These are phyloP conservation scores for Oxytorus armatus DNA, from an alignment of 2,888 invertebrate genomes.

Conservation along the genomic window DNA sequence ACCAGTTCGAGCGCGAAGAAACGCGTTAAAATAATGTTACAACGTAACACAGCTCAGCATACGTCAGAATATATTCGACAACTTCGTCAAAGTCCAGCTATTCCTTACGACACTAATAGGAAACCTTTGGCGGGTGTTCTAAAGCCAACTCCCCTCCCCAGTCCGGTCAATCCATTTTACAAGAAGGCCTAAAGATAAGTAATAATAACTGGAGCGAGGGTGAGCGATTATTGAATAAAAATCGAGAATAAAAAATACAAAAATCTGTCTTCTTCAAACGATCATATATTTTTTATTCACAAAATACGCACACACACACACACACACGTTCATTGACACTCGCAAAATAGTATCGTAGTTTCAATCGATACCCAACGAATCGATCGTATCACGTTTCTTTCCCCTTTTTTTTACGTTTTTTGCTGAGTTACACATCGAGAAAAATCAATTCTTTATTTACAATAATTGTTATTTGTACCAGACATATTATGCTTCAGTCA, in stretches of 20 bases:
- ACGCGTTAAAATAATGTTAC: constrained; percentile 90
- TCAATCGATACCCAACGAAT: too few relatives aligned
- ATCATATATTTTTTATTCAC: constrained; percentile 45
- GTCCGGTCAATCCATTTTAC: constrained; percentile 92
- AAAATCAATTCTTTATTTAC: constrained; percentile 65
- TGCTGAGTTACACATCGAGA: constrained; percentile 54
- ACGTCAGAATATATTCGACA: constrained; percentile 90
- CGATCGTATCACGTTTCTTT: too few relatives aligned
- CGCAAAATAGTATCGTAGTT: too few relatives aligned
- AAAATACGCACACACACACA: too few relatives aligned
- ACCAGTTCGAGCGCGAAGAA: constrained; percentile 84
- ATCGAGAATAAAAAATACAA: constrained; percentile 11
- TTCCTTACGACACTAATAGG: constrained; percentile 90
- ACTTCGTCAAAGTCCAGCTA: constrained; percentile 89
- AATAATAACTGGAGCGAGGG: neutral
- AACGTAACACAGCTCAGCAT: constrained; percentile 90
- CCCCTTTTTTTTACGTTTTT: too few relatives aligned
- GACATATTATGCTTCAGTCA: constrained; percentile 57
- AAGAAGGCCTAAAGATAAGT: constrained; percentile 82
- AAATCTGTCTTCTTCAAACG: constrained; percentile 41
- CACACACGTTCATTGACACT: too few relatives aligned
- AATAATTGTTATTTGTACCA: constrained; percentile 64
- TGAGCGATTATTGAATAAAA: constrained; percentile 38
- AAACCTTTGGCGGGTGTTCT: constrained; percentile 90
- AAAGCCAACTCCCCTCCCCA: constrained; percentile 88